Evolutionary conservation across 2,113 vertebrate genomes (phyloP), one percentile per base, ranked within the genome.

Genomic region (Poeciliopsis occidentalis): DNA sequence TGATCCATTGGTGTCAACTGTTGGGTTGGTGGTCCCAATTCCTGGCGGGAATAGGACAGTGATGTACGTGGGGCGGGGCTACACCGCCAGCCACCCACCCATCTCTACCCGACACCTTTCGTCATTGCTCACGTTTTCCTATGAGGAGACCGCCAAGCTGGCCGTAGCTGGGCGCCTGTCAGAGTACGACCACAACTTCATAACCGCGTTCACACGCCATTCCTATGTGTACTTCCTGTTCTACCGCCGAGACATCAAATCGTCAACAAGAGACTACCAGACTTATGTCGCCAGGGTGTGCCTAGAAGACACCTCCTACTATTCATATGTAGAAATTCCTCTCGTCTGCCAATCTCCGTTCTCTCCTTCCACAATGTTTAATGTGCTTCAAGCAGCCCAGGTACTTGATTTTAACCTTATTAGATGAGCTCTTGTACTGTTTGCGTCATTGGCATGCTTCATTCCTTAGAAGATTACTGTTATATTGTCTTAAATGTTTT

Each of bases 141-240:
- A 98, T 0, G 97, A 99, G 90, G 98, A 99, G 90, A 99, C 96
- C 0, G 97, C 98, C 27, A 99, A 99, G 81, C 85, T 99, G 26
- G 96, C 97, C 0, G 94, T 96, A 13, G 96, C 97, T 4, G 96
- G 97, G 11, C 95, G 97, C 4, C 95, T 98, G 19, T 97, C 97
- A 0, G 98, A 98, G 77, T 99, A 98, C 13, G 97, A 97, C 93
- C 98, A 99, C 84, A 96, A 98, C 79, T 99, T 99, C 51, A 94
- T 99, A 61, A 92, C 95, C 1, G 94, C 95, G 3, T 99, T 99
- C 71, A 94, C 94, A 0, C 94, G 91, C 0, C 94, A 90, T 41
- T 85, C 92, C 0, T 96, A 94, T 0, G 96, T 97, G 63, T 99
- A 98, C 91, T 98, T 99, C 87, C 83, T 99, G 1, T 99, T 99